phyloP scores from a whole-genome alignment of 2,113 vertebrate species.

The Ascaphus truei region DNA sequence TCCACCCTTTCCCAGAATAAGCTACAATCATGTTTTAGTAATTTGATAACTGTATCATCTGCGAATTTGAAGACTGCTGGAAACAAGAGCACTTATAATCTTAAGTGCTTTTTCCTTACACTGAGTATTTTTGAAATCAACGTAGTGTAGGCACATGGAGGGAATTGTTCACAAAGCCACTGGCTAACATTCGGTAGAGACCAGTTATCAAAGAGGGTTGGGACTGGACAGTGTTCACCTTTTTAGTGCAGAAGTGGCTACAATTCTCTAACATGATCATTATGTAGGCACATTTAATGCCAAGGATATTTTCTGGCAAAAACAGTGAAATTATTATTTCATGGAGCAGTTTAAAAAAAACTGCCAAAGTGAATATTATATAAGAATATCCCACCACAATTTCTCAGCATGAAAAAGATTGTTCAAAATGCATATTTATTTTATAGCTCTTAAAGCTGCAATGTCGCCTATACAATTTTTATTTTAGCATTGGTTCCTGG shows the following conservation, averaged over 20 bases:
- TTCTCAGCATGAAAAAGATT: too few species aligned
- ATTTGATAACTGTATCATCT: slow-evolving; percentile 5
- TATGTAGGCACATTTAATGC: background rate
- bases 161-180: background rate
- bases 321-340: background rate
- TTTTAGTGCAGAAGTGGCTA: slow-evolving; percentile 2
- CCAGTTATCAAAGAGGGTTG: background rate
- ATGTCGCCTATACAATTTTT: too few species aligned
- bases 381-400: too few species aligned
- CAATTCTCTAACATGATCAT: background rate
- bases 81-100: slow-evolving; percentile 8
- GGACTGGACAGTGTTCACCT: background rate
- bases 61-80: background rate
- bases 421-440: too few species aligned
- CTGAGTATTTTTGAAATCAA: background rate
- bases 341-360: too few species aligned
- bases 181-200: too few species aligned
- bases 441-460: too few species aligned
- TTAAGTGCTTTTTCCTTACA: background rate
- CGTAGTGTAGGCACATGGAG: background rate
- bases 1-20: slow-evolving; percentile 21
- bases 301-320: background rate
- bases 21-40: slow-evolving; percentile 8
- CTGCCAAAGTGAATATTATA: too few species aligned
- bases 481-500: too few species aligned